These are phyloP conservation scores for Prorops nasuta DNA, from an alignment of 1,140 invertebrate genomes.

Conservation along the genomic window DNA sequence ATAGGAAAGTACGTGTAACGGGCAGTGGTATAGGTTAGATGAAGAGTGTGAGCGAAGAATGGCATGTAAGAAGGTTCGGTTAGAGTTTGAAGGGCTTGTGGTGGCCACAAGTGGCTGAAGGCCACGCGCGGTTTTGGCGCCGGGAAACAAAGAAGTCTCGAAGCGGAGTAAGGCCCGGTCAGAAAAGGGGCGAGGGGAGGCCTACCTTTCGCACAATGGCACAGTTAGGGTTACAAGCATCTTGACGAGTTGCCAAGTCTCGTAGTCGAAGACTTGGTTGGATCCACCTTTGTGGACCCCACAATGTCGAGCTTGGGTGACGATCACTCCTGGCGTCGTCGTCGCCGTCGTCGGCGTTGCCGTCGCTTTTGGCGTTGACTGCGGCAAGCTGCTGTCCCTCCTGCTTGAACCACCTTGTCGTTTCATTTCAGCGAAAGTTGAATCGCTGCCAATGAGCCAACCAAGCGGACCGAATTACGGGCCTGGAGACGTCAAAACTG, in stretches of 20 bases:
- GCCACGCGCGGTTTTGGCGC: conserved; percentile 21
- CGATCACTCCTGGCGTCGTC: conserved; percentile 27
- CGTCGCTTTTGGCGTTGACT: conserved; percentile 25
- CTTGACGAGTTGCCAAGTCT: conserved; percentile 54
- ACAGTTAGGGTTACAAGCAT: conserved; percentile 50
- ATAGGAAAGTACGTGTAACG: too few relatives aligned
- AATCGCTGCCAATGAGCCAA: conserved; percentile 52
- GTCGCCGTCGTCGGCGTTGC: conserved; percentile 20
- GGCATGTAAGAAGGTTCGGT: too few relatives aligned
- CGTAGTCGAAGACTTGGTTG: conserved; percentile 28
- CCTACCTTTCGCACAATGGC: conserved; percentile 37
- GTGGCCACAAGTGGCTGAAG: too few relatives aligned
- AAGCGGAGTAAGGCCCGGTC: conserved; percentile 23
- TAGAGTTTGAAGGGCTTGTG: too few relatives aligned
- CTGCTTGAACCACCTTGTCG: too few relatives aligned
- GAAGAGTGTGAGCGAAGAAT: too few relatives aligned
- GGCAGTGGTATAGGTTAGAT: too few relatives aligned
- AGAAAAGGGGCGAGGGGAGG: conserved; percentile 26
- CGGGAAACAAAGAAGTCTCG: conserved; percentile 40
- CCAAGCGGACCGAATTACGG: conserved; percentile 16
- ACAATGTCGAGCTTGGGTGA: conserved; percentile 26
- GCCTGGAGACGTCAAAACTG: conserved; percentile 18
- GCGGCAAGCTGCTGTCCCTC: too few relatives aligned
- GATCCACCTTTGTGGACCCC: conserved; percentile 2
- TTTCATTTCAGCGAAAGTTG: conserved; percentile 41